phyloP scores from a whole-genome alignment of 1,140 invertebrate species.

The Yoshiicerus persimilis region DNA sequence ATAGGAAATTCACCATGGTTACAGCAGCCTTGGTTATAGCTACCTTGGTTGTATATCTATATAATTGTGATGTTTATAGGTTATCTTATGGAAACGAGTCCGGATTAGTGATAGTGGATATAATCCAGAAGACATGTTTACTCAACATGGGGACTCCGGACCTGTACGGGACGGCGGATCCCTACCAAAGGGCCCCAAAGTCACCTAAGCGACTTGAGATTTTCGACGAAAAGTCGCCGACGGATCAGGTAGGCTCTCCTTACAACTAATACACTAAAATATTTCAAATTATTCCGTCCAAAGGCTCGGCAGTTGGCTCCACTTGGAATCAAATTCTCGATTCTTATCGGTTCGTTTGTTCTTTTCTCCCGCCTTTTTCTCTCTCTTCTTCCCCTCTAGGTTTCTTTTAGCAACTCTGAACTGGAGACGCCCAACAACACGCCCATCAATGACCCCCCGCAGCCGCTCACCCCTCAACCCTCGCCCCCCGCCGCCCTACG shows the following conservation, averaged over 20 bases:
- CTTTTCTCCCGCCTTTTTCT: not conserved
- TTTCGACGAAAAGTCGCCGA: conserved; percentile 52
- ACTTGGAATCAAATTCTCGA: not conserved
- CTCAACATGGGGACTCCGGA: conserved; percentile 59
- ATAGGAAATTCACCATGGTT: not conserved
- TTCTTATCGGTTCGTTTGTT: not conserved
- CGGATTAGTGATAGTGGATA: conserved; percentile 91
- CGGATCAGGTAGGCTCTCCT: conserved; percentile 59
- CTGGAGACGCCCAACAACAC: conserved; percentile 26
- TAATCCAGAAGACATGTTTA: conserved; percentile 80
- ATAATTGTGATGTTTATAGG: conserved; percentile 54
- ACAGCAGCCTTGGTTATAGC: too few relatives aligned
- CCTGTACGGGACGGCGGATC: conserved; percentile 84
- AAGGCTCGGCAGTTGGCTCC: conserved; percentile 33
- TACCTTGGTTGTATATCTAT: not conserved
- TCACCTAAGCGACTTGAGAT: conserved; percentile 68
- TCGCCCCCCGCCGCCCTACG: not conserved
- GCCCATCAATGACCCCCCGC: not conserved
- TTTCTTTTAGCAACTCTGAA: not conserved
- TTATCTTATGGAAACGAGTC: conserved; percentile 95
- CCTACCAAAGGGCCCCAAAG: conserved; percentile 79
- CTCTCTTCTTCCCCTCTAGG: not conserved
- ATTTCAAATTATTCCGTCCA: not conserved
- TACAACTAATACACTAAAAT: not conserved
- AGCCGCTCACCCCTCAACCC: not conserved